These are phyloP conservation scores for Lydus trimaculatus DNA, from an alignment of 2,888 invertebrate species.

Conservation along the genomic window DNA sequence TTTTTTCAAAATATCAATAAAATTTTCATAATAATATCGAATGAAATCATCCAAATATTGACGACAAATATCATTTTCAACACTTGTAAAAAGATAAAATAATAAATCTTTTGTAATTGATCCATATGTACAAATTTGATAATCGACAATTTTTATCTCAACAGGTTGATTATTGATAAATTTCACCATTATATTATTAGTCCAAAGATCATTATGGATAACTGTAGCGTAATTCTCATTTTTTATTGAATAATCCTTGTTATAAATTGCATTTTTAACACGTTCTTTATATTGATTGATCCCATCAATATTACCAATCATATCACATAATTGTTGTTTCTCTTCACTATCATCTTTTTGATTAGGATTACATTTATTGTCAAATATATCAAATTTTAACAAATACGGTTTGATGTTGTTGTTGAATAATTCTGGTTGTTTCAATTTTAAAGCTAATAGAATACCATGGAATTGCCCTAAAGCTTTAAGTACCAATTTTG, in stretches of 20 bases:
- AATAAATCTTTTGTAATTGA: conserved; percentile 38
- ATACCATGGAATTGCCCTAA: conserved; percentile 65
- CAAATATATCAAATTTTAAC: conserved; percentile 8
- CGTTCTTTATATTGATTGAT: not conserved
- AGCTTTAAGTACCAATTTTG: conserved; percentile 56
- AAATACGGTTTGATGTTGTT: conserved; percentile 47
- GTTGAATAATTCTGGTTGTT: conserved; percentile 55
- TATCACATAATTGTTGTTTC: not conserved
- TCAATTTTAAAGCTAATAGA: conserved; percentile 61
- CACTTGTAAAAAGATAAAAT: conserved; percentile 43
- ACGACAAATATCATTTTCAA: conserved; percentile 14
- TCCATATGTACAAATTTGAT: conserved; percentile 39
- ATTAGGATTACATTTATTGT: not conserved
- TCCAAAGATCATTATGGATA: conserved; percentile 66
- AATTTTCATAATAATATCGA: not conserved
- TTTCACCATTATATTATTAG: conserved; percentile 66
- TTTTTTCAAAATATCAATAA: not conserved
- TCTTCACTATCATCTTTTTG: not conserved
- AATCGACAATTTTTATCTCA: conserved; percentile 42
- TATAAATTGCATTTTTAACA: not conserved
- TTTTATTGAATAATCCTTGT: not conserved
- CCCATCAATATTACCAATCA: not conserved
- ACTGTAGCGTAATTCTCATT: not conserved
- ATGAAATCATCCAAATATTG: not conserved
- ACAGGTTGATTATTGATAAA: conserved; percentile 39